Conservation (phyloP, 2,797 vertebrate genomes). For the Sarcophilus harrisii region DNA sequence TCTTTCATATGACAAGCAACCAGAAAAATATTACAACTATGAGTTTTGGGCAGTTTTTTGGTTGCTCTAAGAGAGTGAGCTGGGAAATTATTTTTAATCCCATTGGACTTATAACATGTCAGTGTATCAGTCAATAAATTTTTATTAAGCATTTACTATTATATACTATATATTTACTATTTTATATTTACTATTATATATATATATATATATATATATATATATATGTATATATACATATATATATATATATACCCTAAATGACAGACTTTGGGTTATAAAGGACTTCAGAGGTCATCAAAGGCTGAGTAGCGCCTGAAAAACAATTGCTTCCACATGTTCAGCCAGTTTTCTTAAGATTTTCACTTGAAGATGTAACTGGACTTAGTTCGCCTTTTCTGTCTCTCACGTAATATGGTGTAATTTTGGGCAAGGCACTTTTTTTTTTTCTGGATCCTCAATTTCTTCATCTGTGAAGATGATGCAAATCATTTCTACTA, state of each 20-base stretch:
- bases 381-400: neutral
- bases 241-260: neutral
- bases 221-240: no score
- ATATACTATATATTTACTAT: no score
- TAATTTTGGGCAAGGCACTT: neutral
- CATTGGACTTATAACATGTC: no score
- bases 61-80: no score
- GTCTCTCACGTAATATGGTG: neutral
- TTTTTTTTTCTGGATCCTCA: neutral
- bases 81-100: no score
- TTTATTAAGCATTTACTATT: neutral
- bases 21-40: no score
- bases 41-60: no score
- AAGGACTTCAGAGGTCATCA: neutral
- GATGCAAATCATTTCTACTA: neutral
- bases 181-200: no score
- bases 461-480: neutral
- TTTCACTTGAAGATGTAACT: neutral
- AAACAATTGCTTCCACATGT: neutral
- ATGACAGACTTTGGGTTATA: neutral
- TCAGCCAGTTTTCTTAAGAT: neutral
- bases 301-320: neutral
- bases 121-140: neutral
- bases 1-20: no score
- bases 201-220: no score